Base-by-base conservation (phyloP, 1,140 invertebrate species). In the Philopotamus ludificatus region DNA sequence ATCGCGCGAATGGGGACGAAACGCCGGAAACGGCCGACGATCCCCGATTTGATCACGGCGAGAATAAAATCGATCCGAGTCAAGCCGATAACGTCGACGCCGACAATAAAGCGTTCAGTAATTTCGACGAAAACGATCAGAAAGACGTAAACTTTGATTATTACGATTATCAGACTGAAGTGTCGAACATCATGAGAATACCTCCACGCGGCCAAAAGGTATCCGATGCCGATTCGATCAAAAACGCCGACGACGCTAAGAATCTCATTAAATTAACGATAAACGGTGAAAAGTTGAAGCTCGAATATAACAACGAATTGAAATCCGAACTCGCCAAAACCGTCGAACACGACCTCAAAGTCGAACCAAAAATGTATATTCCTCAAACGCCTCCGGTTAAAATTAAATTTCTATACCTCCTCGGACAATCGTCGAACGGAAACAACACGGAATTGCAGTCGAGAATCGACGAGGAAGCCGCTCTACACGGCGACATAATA, bases 401-500 rank as follows among this genome's bases (percentile, higher is more conserved):
- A 26, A 70, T 82, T 4, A 79, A 74, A 71, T 70, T 84, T 49
- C 79, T 78, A 61, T 87, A 86, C 76, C 71, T 86, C 34, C 70
- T 86, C 57, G 85, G 85, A 45, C 75, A 82, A 71, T 81, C 82
- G 66, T 74, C 77, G 49, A 84, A 86, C 73, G 74, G 60, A 59
- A 70, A 70, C n/a, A 64, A 70, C 39, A 70, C 75, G 39, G 71
- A 73, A 4, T 71, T 83, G 3, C 80, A 87, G 79, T 78, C 74
- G 67, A 79, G 76, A 55, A 83, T 88, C 22, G 75, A 76, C 1
- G 81, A 83, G 26, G 88, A 90, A 72, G 84, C 78, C 45, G 74
- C 83, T 1, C 76, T 78, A 22, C 87, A 87, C 70, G 85, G 87
- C 22, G 94, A 98, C 76, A 87, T 98, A n/a, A 88, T 98, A 39